These are phyloP conservation scores for Volucella bombylans DNA, from an alignment of 2,888 invertebrate species.

Conservation along the genomic window DNA sequence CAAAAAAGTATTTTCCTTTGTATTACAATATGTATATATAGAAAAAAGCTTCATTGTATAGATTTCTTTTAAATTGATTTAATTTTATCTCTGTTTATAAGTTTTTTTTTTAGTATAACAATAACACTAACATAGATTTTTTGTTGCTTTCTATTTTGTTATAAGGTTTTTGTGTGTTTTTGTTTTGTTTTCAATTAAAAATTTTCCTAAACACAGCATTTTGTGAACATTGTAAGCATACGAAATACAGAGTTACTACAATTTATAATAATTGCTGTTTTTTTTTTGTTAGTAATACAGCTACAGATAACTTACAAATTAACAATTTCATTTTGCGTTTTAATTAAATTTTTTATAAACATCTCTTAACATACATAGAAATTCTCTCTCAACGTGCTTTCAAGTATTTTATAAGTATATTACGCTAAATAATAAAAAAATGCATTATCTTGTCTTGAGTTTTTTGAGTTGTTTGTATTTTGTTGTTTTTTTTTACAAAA, in stretches of 20 bases:
- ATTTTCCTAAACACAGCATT: constrained; percentile 18
- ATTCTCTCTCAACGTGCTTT: constrained; percentile 36
- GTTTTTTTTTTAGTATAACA: constrained; percentile 18
- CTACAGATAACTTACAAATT: constrained; percentile 29
- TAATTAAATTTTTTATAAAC: constrained; percentile 6
- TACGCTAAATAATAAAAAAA: constrained; percentile 70
- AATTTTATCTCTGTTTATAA: constrained; percentile 2
- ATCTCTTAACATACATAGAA: constrained; percentile 28
- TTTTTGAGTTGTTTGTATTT: constrained; percentile 25
- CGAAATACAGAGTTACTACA: constrained; percentile 39
- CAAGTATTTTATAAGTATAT: constrained; percentile 53
- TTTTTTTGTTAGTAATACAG: constrained; percentile 9
- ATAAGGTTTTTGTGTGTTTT: background rate
- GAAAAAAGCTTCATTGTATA: constrained; percentile 57
- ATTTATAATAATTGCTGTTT: constrained; percentile 1
- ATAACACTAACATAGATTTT: constrained; percentile 12
- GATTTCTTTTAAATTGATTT: constrained; percentile 39
- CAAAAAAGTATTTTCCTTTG: constrained; percentile 7
- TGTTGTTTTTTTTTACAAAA: constrained; percentile 24
- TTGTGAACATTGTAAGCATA: constrained; percentile 31
- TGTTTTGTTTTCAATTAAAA: background rate
- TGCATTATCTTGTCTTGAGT: constrained; percentile 71
- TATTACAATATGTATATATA: constrained; percentile 1
- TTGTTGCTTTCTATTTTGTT: constrained; percentile 1
- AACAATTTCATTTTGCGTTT: constrained; percentile 14